Conservation (phyloP, 2,888 invertebrate species). For the Papilio protenor region DNA sequence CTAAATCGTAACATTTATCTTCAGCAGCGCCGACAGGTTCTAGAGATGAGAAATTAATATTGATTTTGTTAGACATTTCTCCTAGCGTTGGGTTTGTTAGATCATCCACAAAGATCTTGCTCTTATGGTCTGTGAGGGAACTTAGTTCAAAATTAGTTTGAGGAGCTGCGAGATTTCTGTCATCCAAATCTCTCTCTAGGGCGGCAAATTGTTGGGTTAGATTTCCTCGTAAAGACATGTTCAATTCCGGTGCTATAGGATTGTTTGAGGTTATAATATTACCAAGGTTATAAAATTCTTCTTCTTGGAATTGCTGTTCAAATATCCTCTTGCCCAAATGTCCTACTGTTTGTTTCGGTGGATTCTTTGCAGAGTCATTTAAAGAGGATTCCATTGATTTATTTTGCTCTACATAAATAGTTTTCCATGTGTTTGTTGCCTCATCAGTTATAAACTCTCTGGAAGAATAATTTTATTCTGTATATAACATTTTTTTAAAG, state of each 20-base stretch:
- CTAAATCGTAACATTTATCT: conserved; percentile 65
- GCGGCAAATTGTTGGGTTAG: conserved; percentile 62
- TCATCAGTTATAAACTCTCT: conserved; percentile 77
- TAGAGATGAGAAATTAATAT: conserved; percentile 69
- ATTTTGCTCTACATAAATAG: conserved; percentile 77
- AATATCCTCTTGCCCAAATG: conserved; percentile 70
- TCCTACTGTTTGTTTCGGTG: conserved; percentile 57
- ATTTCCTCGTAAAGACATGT: conserved; percentile 60
- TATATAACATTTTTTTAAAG: no score
- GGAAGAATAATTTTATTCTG: conserved; percentile 41
- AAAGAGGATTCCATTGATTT: conserved; percentile 72
- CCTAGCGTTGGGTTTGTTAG: conserved; percentile 56
- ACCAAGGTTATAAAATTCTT: conserved; percentile 64
- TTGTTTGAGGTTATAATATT: conserved; percentile 51
- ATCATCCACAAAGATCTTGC: conserved; percentile 67
- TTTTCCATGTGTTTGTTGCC: conserved; percentile 79
- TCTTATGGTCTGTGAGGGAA: conserved; percentile 65
- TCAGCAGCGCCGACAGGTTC: conserved; percentile 52
- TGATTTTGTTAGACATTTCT: conserved; percentile 66
- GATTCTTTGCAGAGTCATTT: conserved; percentile 64
- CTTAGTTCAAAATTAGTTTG: conserved; percentile 68
- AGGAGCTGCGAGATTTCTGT: conserved; percentile 58
- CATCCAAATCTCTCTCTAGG: conserved; percentile 59
- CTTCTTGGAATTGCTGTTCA: conserved; percentile 73
- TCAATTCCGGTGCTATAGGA: conserved; percentile 53